A percentile compares a stretch with the other conserved stretches of the same genome.
phyloP scores from a whole-genome alignment of 2,113 vertebrate species.

The Platanista minor region DNA sequence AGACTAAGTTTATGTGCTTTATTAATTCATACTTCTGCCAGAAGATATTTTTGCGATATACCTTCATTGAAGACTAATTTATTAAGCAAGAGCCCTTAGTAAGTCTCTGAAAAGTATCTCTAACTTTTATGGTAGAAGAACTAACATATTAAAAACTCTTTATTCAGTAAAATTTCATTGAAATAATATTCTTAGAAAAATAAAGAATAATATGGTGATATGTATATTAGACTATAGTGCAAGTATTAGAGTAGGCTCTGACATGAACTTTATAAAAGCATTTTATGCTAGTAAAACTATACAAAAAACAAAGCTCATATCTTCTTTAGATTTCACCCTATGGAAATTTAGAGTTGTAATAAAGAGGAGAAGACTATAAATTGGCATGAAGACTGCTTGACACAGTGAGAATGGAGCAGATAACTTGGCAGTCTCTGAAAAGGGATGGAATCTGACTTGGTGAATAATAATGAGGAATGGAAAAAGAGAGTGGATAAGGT shows the following conservation, averaged over 20 bases:
- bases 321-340: background rate
- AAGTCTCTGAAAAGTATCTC: background rate
- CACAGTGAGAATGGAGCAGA: background rate
- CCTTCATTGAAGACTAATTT: background rate
- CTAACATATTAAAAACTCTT: background rate
- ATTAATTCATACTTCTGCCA: background rate
- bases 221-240: background rate
- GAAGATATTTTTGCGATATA: background rate
- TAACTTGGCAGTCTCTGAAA: background rate
- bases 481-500: background rate
- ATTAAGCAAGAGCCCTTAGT: background rate
- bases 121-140: background rate
- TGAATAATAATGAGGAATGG: background rate
- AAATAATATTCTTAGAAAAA: constrained; percentile 4
- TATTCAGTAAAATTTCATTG: background rate
- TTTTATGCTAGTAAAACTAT: constrained; percentile 3
- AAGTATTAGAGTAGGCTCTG: background rate
- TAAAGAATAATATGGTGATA: background rate
- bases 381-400: background rate
- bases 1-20: background rate
- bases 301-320: background rate
- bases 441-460: background rate
- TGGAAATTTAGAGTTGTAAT: background rate
- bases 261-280: background rate
- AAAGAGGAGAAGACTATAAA: background rate